Evolutionary conservation across 2,888 invertebrate species (phyloP).

Genomic region (Amiota mariae): DNA sequence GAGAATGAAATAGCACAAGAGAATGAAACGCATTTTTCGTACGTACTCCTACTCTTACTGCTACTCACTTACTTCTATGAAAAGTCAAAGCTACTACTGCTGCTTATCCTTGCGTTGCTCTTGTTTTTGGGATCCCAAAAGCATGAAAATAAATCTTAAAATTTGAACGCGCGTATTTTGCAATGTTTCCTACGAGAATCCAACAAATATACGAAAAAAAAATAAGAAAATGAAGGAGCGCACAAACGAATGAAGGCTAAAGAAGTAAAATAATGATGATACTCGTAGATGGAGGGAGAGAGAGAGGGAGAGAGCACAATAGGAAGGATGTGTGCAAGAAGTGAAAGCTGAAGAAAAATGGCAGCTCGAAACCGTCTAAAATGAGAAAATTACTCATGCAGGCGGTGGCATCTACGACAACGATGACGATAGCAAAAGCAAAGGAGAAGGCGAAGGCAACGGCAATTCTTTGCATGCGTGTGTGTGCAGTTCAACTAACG

Average conservation of each 20-base stretch:
- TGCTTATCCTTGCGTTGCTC: slow-evolving; percentile 11
- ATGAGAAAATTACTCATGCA: slow-evolving; percentile 29
- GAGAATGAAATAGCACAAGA: neutral
- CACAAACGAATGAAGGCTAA: slow-evolving; percentile 18
- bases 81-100: slow-evolving; percentile 35
- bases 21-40: slow-evolving; percentile 5
- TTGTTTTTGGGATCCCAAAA: slow-evolving; percentile 51
- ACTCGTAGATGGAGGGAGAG: neutral
- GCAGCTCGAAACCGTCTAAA: slow-evolving; percentile 12
- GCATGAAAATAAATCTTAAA: slow-evolving; percentile 67
- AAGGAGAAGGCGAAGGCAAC: slow-evolving; percentile 19
- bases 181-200: slow-evolving; percentile 61
- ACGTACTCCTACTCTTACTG: neutral
- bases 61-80: slow-evolving; percentile 54
- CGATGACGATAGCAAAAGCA: neutral
- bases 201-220: slow-evolving; percentile 22
- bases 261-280: neutral
- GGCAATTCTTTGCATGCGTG: slow-evolving; percentile 7
- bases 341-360: slow-evolving; percentile 6
- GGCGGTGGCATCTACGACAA: slow-evolving; percentile 25
- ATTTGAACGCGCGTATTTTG: slow-evolving; percentile 64
- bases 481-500: slow-evolving; percentile 60
- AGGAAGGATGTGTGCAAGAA: slow-evolving; percentile 6
- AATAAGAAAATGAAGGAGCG: slow-evolving; percentile 18
- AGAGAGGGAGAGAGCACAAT: neutral